Conservation (phyloP, 1,140 invertebrate genomes). For the Temnothorax curvispinosus region DNA sequence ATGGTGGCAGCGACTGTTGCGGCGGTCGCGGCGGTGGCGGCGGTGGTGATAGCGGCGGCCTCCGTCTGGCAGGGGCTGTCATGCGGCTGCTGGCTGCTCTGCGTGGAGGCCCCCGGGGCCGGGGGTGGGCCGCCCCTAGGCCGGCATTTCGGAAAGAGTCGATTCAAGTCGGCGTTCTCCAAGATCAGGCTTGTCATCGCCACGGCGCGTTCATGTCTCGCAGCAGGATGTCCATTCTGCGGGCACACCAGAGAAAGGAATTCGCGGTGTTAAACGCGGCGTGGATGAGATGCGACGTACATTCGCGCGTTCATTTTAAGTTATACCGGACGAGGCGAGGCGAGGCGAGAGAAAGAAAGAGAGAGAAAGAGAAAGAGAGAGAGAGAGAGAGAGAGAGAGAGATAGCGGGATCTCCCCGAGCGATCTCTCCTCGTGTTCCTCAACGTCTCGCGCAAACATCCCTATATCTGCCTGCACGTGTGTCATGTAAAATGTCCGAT, state of each 20-base stretch:
- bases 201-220: slow-evolving; percentile 78
- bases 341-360: background rate
- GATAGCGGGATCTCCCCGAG: background rate
- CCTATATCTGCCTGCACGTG: background rate
- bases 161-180: slow-evolving; percentile 85
- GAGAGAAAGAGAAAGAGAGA: too few species aligned
- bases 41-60: slow-evolving; percentile 71
- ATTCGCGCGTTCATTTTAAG: background rate
- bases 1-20: slow-evolving; percentile 71
- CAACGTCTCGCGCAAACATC: slow-evolving; percentile 1
- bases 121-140: slow-evolving; percentile 84
- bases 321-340: background rate
- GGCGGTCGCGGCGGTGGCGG: slow-evolving; percentile 70
- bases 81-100: slow-evolving; percentile 81
- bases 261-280: background rate
- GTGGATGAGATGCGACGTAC: background rate
- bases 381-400: too few species aligned
- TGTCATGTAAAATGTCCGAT: background rate
- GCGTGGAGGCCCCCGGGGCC: slow-evolving; percentile 76
- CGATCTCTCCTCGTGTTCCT: background rate
- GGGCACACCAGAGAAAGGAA: slow-evolving; percentile 12
- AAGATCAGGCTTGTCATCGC: slow-evolving; percentile 86
- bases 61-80: slow-evolving; percentile 79
- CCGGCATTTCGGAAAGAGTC: slow-evolving; percentile 86
- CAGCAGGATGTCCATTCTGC: slow-evolving; percentile 78